Conservation (phyloP, 2,797 vertebrate genomes). For the Falco novaeseelandiae region DNA sequence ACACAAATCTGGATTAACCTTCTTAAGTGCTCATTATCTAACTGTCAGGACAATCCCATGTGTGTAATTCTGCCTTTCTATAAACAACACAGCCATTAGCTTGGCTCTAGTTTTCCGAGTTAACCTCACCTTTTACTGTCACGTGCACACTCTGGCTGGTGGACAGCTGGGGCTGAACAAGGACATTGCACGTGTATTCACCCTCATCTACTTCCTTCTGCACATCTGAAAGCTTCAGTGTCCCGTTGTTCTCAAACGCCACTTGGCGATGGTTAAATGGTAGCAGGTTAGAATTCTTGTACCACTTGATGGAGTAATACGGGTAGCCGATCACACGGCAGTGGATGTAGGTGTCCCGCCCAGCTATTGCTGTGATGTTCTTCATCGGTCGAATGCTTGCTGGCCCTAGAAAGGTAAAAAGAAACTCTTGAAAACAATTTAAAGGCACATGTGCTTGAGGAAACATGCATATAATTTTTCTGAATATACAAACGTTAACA, state of each 20-base stretch:
- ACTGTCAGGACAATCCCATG: neutral
- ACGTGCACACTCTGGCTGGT: conserved; percentile 96
- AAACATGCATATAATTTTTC: neutral
- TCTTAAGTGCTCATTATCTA: neutral
- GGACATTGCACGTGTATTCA: conserved; percentile 95
- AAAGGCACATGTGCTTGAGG: neutral
- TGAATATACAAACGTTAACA: neutral
- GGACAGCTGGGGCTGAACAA: conserved; percentile 95
- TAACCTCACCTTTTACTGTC: conserved; percentile 88
- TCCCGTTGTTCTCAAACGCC: conserved; percentile 97
- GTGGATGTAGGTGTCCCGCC: conserved; percentile 95
- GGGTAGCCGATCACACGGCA: conserved; percentile 98
- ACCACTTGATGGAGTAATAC: conserved; percentile 99
- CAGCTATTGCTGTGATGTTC: conserved; percentile 97
- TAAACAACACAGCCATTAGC: neutral
- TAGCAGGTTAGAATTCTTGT: conserved; percentile 95
- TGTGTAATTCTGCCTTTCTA: neutral
- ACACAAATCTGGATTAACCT: neutral
- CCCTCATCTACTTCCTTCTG: conserved; percentile 95
- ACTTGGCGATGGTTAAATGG: conserved; percentile 98
- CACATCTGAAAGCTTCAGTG: conserved; percentile 93
- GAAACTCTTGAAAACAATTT: conserved; percentile 86
- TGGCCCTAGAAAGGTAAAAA: conserved; percentile 84
- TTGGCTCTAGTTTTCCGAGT: neutral
- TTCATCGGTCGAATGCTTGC: conserved; percentile 98